Base-by-base conservation (phyloP, 2,797 vertebrate species). In the Crypturellus tataupa region DNA sequence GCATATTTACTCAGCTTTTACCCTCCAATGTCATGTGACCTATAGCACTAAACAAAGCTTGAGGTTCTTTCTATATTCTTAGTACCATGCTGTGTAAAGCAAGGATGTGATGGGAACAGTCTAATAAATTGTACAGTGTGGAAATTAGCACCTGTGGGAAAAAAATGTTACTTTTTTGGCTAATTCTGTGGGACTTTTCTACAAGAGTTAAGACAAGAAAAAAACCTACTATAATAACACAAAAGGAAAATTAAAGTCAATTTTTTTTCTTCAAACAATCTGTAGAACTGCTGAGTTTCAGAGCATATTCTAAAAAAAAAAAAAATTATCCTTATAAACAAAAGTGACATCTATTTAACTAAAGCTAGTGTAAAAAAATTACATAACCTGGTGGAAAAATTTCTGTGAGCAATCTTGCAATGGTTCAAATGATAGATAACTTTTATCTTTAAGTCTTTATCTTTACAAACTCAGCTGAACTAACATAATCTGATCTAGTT, bases 131-230 rank as follows among this genome's bases (percentile, higher is more conserved):
- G 20, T 78, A 87, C 53, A 27, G 37, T 46, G 13, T 15, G 37
- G 67, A 75, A 44, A 29, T 40, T 4, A 94, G 29, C 47, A 93
- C 70, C 53, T 68, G 35, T 46, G 6, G 42, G 12, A 17, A 37
- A 49, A 49, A 68, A 77, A 47, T 4, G 4, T 31, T 85, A 40
- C 1, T 87, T 83, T 88, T 73, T 35, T 60, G 47, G 24, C 4
- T 59, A 42, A 24, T 67, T 75, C 49, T 65, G 10, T 81, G 63
- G 46, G 87, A 86, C 5, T 37, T 80, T 75, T 59, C 60, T 71
- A 71, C 53, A 76, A 87, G 93, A 40, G 13, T 55, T 81, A 72
- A 49, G 40, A 89, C 46, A 80, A 67, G 80, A 69, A 4, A 55
- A 55, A 64, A 21, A 3, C 0, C n/a, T 42, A 9, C 31, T 71